Base-by-base conservation (phyloP, 2,888 invertebrate genomes). In the Dasysyrphus albostriatus region DNA sequence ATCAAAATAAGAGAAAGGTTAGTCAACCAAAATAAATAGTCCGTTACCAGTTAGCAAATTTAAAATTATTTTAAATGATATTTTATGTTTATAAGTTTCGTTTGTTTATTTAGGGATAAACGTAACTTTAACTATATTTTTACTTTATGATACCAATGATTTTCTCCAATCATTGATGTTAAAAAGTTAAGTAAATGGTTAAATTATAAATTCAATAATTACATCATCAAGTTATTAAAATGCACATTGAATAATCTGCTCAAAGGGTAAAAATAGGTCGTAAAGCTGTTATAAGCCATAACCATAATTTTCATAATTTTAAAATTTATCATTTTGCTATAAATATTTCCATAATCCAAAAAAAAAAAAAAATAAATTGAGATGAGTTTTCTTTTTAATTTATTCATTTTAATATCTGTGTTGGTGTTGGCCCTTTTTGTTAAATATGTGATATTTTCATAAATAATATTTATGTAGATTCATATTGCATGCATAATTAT, bases 401-500 rank as follows among this genome's bases (percentile, higher is more conserved):
- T 54, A 54, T 54, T 54, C 29, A 54, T 14, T 29, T 29, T 54
- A 24, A 24, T 54, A 14, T 54, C 29, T 29, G 54, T 54, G 0
- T 51, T 19, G 19, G 49, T 10, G 19, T 16, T 10, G 39, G 39
- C 39, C 12, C 39, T 24, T 24, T 24, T 24, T 24, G 24, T 24
- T 24, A 24, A 24, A 24, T 24, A 24, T 24, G 24, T 24, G 24
- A 49, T n/a, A 58, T 58, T 32, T 32, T 54, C 14, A 29, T 54
- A 14, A 29, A 49, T 51, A n/a, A n/a, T 6, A 54, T 54, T 16
- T 9, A 54, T 29, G 29, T 3, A 16, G 5, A n/a, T 32, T n/a
- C 9, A 49, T 79, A 65, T 42, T 75, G 83, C 83, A 83, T 83
- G 83, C 63, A 63, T 44, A 75, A 78, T 61, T 78, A 69, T 78